Percentiles rank a stretch among this genome's conserved stretches.
Conservation (phyloP, 2,113 vertebrate genomes). For the Sinocyclocheilus grahami region DNA sequence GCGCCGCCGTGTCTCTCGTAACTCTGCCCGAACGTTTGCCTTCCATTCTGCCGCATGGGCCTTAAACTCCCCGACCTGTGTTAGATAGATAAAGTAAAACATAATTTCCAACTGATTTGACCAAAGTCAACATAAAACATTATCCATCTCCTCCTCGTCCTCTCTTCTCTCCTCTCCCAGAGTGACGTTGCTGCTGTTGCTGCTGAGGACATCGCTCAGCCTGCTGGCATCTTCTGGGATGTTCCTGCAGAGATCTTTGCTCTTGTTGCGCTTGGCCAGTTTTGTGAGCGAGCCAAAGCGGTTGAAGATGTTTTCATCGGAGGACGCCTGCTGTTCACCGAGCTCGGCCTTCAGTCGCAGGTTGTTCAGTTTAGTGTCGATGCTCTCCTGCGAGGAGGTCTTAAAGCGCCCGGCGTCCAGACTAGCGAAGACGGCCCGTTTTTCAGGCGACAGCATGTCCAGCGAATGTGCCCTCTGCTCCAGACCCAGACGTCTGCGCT, state of each 20-base stretch:
- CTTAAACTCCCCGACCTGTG: constrained; percentile 84
- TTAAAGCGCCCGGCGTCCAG: constrained; percentile 89
- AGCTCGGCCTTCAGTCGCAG: constrained; percentile 85
- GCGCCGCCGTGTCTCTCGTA: constrained; percentile 90
- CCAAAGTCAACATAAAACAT: neutral
- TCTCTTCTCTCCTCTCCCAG: constrained; percentile 63
- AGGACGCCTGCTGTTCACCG: constrained; percentile 76
- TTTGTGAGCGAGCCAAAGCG: constrained; percentile 87
- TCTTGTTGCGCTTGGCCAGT: constrained; percentile 86
- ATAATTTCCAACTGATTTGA: neutral
- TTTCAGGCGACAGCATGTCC: constrained; percentile 96
- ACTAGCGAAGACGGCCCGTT: constrained; percentile 89
- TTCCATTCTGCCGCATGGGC: constrained; percentile 97
- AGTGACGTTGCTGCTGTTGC: constrained; percentile 72
- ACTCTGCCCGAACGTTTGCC: constrained; percentile 92
- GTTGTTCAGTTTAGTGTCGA: constrained; percentile 93
- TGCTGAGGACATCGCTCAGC: constrained; percentile 82
- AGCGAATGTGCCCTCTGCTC: constrained; percentile 95
- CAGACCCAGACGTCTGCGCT: constrained; percentile 90
- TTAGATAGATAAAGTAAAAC: neutral
- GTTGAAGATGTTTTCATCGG: constrained; percentile 95
- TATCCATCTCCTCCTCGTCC: constrained; percentile 59
- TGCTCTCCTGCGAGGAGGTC: constrained; percentile 96
- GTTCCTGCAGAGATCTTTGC: constrained; percentile 86
- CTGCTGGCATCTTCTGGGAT: constrained; percentile 85